Base-by-base conservation (phyloP, 1,140 invertebrate genomes). In the Cherax destructor region DNA sequence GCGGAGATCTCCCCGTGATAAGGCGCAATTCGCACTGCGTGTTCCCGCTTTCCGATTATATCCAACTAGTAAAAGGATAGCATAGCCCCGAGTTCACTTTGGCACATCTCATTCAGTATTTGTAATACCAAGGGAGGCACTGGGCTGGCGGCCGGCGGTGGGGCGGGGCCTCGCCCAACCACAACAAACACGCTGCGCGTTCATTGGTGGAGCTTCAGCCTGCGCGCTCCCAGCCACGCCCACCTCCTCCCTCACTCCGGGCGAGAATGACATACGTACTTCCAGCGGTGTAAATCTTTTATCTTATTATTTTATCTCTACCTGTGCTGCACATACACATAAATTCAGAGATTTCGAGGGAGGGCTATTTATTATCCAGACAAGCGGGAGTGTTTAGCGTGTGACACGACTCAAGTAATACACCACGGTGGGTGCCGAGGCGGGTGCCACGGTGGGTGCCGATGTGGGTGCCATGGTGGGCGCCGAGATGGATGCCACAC, bases 41-140 rank as follows among this genome's bases (percentile, higher is more conserved):
- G 88, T 69, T 41, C 72, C 59, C 74, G 47, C 81, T 78, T 77
- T 84, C 69, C 81, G 88, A 91, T 91, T 84, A 91, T 91, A 83
- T 91, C 81, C 81, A 83, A 83, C 81, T 52, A 59, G 81, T 78
- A 85, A 84, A 79, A 78, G 88, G 88, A 91, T 79, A 50, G 81
- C 88, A 91, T 84, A 76, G 88, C 69, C 72, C 72, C 72, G 81
- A 84, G 88, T 91, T 91, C 88, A 84, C 88, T 90, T 90, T 91
- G 88, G 88, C 88, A 90, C 83, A 85, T 91, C 88, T 91, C 88
- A 91, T 91, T 91, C 88, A 85, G 88, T 91, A 91, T 91, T 91
- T 91, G 88, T 91, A 91, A 84, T 76, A 84, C 76, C 50, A 30
- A 79, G 56, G 72, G 88, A 83, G 88, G 88, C 83, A 79, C 88